Evolutionary conservation across 2,113 vertebrate species (phyloP).

Genomic region (Micronycteris hirsuta): DNA sequence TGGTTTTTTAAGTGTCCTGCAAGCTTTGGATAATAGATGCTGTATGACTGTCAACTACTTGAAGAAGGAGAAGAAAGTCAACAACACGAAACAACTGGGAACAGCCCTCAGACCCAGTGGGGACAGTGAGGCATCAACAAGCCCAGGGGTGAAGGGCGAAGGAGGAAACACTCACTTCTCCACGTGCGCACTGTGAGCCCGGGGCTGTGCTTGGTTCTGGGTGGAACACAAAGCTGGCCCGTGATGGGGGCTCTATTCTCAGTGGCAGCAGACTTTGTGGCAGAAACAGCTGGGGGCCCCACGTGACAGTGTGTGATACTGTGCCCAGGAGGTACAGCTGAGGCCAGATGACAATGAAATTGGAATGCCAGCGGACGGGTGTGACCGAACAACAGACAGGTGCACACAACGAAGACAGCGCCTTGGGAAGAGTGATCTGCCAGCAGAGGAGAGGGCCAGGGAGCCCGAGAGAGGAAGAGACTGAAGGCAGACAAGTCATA

Average conservation of each 20-base stretch:
- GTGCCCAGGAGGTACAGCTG: background rate
- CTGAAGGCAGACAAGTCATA: background rate
- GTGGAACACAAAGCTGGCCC: background rate
- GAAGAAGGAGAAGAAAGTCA: conserved; percentile 11
- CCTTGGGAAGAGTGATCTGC: background rate
- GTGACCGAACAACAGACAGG: background rate
- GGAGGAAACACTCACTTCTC: background rate
- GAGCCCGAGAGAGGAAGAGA: background rate
- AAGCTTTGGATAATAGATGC: conserved; percentile 12
- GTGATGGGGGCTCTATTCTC: background rate
- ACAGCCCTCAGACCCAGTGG: background rate
- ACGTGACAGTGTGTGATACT: background rate
- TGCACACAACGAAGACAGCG: background rate
- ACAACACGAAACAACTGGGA: background rate
- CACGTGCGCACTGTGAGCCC: background rate
- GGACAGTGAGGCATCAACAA: background rate
- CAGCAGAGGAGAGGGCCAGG: background rate
- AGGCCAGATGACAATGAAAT: background rate
- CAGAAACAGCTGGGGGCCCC: background rate
- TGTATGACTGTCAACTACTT: conserved; percentile 7
- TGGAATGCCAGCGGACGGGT: background rate
- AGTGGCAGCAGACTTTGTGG: background rate
- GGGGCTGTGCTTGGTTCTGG: background rate
- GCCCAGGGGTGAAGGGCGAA: background rate
- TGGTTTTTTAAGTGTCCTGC: conserved; percentile 25